Percentiles rank a stretch among this genome's conserved stretches.
Evolutionary conservation across 2,797 vertebrate species (phyloP).

Genomic region (Chiropotes sagulatus): DNA sequence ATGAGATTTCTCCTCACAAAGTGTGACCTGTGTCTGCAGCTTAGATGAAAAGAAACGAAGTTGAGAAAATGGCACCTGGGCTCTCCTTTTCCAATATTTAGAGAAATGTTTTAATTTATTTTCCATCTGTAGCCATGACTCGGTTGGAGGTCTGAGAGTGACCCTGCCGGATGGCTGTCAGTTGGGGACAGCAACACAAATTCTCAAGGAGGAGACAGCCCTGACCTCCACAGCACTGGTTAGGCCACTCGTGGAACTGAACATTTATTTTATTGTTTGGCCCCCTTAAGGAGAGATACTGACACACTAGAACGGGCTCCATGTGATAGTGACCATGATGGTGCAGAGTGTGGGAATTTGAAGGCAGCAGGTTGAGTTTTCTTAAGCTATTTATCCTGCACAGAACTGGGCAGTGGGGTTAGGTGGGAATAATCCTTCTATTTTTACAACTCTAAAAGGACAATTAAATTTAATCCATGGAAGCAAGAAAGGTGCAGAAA

Average conservation of each 20-base stretch:
- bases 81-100: neutral
- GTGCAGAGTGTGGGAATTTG: neutral
- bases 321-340: neutral
- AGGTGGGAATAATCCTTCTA: neutral
- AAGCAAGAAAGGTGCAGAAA: neutral
- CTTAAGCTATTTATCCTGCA: neutral
- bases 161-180: no score
- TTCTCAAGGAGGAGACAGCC: neutral
- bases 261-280: neutral
- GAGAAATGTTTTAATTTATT: neutral
- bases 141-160: neutral
- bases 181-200: neutral
- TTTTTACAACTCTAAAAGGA: neutral
- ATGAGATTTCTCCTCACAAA: conserved; percentile 67
- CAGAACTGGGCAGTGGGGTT: rapidly evolving
- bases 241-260: rapidly evolving
- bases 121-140: neutral
- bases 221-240: neutral
- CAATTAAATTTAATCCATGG: neutral
- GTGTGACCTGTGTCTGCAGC: conserved; percentile 51
- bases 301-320: neutral
- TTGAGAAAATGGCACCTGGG: neutral
- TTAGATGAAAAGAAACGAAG: conserved; percentile 65
- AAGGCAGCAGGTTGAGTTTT: neutral
- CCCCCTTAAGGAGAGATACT: neutral